Conservation (phyloP, 2,888 invertebrate species). For the Glyphotaelius pellucidus region DNA sequence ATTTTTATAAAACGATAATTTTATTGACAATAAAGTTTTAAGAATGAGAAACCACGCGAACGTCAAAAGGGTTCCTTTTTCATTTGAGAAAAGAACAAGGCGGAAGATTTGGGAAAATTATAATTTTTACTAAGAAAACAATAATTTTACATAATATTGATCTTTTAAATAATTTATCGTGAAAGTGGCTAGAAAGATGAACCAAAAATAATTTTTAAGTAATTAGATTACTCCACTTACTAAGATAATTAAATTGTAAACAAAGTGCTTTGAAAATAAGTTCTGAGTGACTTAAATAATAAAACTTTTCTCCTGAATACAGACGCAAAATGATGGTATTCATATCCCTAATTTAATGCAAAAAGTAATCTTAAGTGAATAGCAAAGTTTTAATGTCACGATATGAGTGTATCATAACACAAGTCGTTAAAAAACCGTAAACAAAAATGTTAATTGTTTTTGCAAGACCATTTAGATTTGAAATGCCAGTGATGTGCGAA, state of each 20-base stretch:
- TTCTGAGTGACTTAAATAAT: neutral
- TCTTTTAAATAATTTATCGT: neutral
- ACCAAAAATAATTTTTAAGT: neutral
- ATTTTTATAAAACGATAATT: neutral
- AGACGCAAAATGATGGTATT: neutral
- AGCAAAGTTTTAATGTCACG: conserved; percentile 13
- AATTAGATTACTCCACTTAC: neutral
- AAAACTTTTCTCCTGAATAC: neutral
- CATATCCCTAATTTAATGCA: neutral
- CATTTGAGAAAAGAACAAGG: conserved; percentile 40
- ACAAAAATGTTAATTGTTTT: neutral
- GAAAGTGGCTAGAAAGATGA: neutral
- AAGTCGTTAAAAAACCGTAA: conserved; percentile 7
- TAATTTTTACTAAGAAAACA: neutral
- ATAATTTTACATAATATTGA: neutral
- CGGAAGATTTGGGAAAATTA: conserved; percentile 33
- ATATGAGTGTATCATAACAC: neutral
- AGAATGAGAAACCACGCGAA: conserved; percentile 29
- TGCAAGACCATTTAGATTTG: neutral
- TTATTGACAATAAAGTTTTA: neutral
- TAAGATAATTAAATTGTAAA: neutral
- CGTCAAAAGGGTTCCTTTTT: conserved; percentile 16
- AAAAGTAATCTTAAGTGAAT: neutral
- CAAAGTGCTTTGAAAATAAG: neutral
- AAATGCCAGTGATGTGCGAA: conserved; percentile 27